Evolutionary conservation across 2,797 vertebrate genomes (phyloP).

Genomic region (Trichosurus vulpecula): DNA sequence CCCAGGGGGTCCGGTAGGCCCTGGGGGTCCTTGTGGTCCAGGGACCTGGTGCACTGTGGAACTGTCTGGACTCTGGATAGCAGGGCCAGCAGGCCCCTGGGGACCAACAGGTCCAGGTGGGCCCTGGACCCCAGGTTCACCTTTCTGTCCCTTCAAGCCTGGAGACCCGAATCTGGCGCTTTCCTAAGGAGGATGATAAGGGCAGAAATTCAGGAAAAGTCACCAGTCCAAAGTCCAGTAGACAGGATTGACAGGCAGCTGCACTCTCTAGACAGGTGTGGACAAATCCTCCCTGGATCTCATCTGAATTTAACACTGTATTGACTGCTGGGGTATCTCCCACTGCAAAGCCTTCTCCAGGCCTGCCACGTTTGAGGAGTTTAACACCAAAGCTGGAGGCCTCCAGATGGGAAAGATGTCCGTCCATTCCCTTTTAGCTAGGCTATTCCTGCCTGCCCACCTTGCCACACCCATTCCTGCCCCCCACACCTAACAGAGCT

Average conservation of each 20-base stretch:
- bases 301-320: not conserved
- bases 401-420: not conserved
- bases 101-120: conserved; percentile 83
- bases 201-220: not conserved
- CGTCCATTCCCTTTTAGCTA: not conserved
- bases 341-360: not conserved
- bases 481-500: not conserved
- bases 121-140: conserved; percentile 87
- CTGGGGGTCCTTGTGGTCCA: conserved; percentile 85
- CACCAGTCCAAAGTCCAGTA: accelerated
- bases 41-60: conserved; percentile 78
- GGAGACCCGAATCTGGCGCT: conserved; percentile 90
- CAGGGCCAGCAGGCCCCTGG: conserved; percentile 78
- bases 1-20: conserved; percentile 85
- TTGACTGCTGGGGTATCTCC: not conserved
- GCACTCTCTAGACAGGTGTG: no score
- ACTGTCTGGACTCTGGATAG: conserved; percentile 73
- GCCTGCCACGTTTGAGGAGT: accelerated
- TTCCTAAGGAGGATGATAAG: conserved; percentile 82
- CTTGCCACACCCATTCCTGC: not conserved
- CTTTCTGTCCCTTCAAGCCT: conserved; percentile 89
- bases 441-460: no score
- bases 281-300: not conserved
- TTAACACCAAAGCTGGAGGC: not conserved
- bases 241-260: not conserved